Conservation (phyloP, 2,888 invertebrate species). For the Chaetoderma sp. region DNA sequence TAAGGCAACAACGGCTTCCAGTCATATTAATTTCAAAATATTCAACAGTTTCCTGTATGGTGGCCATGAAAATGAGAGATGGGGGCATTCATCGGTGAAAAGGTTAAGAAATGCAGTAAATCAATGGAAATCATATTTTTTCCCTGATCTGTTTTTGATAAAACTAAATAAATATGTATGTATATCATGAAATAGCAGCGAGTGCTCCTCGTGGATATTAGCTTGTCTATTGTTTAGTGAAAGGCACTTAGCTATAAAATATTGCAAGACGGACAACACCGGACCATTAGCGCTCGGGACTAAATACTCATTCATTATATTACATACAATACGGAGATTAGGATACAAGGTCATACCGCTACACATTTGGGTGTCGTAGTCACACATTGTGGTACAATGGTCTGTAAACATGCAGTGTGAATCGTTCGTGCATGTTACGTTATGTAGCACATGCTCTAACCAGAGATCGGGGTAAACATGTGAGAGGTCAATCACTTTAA, state of each 20-base stretch:
- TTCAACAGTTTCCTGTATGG: too few relatives aligned
- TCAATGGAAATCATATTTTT: too few relatives aligned
- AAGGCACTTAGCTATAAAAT: not conserved
- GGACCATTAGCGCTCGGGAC: not conserved
- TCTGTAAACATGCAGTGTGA: not conserved
- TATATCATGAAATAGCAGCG: too few relatives aligned
- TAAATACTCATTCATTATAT: not conserved
- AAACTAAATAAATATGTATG: too few relatives aligned
- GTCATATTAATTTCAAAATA: too few relatives aligned
- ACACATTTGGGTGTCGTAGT: not conserved
- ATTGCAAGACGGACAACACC: not conserved
- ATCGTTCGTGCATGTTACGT: not conserved
- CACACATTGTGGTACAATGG: not conserved
- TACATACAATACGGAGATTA: not conserved
- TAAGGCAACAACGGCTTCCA: too few relatives aligned
- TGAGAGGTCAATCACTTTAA: not conserved
- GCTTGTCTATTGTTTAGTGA: not conserved
- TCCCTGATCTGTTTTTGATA: too few relatives aligned
- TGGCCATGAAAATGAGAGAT: too few relatives aligned
- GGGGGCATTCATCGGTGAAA: too few relatives aligned
- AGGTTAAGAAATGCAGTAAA: too few relatives aligned
- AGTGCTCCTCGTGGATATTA: too few relatives aligned
- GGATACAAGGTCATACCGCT: not conserved
- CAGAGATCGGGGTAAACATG: not conserved
- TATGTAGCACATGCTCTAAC: not conserved